Base-by-base conservation (phyloP, 2,888 invertebrate species). In the Neocrepidodera transversa region DNA sequence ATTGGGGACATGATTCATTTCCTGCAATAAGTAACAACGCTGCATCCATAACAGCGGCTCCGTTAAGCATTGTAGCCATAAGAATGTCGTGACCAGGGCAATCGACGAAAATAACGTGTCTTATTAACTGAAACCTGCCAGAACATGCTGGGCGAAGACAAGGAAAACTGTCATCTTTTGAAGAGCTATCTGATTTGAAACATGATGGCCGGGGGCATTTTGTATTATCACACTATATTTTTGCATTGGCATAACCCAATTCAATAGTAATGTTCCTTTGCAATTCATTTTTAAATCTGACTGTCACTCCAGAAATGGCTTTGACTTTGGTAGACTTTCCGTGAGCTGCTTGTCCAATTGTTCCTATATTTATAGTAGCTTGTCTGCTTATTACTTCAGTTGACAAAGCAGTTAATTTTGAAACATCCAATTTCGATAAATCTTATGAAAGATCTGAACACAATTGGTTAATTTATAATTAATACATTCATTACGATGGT, bases 21-120 rank as follows among this genome's bases (percentile, higher is more conserved):
- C 97, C 78, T 78, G 32, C 20, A 47, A 59, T 48, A 38, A 30
- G 58, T n/a, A 99, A 84, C 55, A 99, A 82, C 2, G 99, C 99
- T 64, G 99, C 99, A 80, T 99, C 99, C 99, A 99, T 99, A 43
- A 99, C 98, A 68, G 99, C 99, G 64, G 99, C 99, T 64, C 91
- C 91, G 91, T 99, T 99, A 82, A 99, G 88, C 99, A 99, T 99
- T 74, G 99, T 99, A 49, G 99, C 99, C 99, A 99, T 99, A 81
- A 99, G 95, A 85, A 99, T 99, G 88, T 99, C 99, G 92, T 99
- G 99, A 78, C 99, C 99, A 69, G 99, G 99, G 76, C 99, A 99
- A 84, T 99, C 99, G 48, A 99, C 99, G 81, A 99, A 99, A 71
- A 97, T 97, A 4, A 99, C 98, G 80, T 99, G 99, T 52, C 98